Percentiles rank a stretch among this genome's conserved stretches.
These are phyloP conservation scores for Cylindroiulus punctatus DNA, from an alignment of 2,888 invertebrate species.

Conservation along the genomic window DNA sequence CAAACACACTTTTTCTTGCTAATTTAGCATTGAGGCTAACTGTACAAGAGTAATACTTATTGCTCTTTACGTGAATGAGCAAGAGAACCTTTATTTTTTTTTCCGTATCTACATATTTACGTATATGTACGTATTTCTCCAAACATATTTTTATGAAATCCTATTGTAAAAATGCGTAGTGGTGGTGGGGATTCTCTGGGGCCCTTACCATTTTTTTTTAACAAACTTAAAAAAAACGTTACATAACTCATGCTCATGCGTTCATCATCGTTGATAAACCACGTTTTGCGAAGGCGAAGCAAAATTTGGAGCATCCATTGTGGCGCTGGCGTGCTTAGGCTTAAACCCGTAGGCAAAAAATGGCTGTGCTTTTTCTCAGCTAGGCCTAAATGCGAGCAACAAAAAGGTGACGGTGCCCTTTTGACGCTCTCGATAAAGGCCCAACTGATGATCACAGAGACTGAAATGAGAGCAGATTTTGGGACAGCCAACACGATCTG, in stretches of 20 bases:
- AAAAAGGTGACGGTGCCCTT: constrained; percentile 33
- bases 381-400: constrained; percentile 17
- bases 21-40: too few relatives aligned
- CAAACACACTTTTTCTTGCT: too few relatives aligned
- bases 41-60: too few relatives aligned
- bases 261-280: too few relatives aligned
- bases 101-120: too few relatives aligned
- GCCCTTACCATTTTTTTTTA: background rate
- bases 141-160: background rate
- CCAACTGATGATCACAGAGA: background rate
- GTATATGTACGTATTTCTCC: background rate
- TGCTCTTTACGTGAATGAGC: background rate
- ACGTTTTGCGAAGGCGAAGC: background rate
- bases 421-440: background rate
- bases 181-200: background rate
- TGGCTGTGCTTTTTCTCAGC: constrained; percentile 11
- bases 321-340: constrained; percentile 8
- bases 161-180: background rate
- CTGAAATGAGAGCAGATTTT: background rate
- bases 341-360: constrained; percentile 21
- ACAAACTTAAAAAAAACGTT: background rate
- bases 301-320: constrained; percentile 20
- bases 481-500: background rate
- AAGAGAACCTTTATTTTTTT: too few relatives aligned
- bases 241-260: background rate